Evolutionary conservation across 2,797 vertebrate species (phyloP).

Genomic region (Sus cebifrons): DNA sequence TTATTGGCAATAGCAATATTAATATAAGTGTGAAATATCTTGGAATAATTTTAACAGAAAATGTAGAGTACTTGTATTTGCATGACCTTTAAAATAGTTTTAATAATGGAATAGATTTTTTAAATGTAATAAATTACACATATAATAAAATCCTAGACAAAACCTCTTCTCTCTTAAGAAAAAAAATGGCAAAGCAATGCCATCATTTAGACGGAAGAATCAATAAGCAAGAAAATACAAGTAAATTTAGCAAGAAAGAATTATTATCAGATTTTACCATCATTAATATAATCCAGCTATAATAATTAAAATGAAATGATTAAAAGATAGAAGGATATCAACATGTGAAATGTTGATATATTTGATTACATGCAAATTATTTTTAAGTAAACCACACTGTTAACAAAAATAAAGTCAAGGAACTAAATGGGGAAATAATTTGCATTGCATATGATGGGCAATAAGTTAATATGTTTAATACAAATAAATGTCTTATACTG

Average conservation of each 20-base stretch:
- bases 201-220: background rate
- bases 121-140: background rate
- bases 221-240: background rate
- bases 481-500: background rate
- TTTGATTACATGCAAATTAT: conserved; percentile 10
- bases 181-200: background rate
- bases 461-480: background rate
- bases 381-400: background rate
- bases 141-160: background rate
- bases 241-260: background rate
- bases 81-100: background rate
- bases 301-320: background rate
- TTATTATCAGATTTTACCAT: background rate
- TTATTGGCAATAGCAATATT: background rate
- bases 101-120: background rate
- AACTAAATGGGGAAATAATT: conserved; percentile 14
- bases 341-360: background rate
- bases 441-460: background rate
- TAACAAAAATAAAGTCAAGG: background rate
- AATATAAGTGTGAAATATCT: conserved; percentile 20
- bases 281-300: background rate
- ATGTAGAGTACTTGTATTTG: background rate
- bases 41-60: conserved; percentile 10
- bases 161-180: background rate
- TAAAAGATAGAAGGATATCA: background rate